A percentile compares a stretch with the other conserved stretches of the same genome.
These are phyloP conservation scores for Burhinus oedicnemus DNA, from an alignment of 2,113 vertebrate species.

Conservation along the genomic window DNA sequence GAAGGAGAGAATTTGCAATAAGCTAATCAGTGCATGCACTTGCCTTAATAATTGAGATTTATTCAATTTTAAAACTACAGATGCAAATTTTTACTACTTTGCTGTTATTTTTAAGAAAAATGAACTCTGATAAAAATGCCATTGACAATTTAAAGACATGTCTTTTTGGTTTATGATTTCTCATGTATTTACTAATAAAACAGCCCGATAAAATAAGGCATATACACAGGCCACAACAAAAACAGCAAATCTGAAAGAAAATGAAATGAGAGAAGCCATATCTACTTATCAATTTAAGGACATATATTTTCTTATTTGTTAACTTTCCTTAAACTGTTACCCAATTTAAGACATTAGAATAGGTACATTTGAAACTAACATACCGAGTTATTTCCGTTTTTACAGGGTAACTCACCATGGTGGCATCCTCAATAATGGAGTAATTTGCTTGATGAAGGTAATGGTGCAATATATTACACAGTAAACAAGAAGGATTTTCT, in stretches of 20 bases:
- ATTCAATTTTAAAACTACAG: neutral
- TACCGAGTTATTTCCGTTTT: neutral
- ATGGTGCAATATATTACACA: conserved; percentile 96
- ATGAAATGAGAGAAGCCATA: neutral
- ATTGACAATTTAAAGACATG: neutral
- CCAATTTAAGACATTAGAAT: neutral
- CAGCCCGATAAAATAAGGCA: neutral
- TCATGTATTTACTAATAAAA: neutral
- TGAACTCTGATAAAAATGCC: neutral
- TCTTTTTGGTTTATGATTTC: neutral
- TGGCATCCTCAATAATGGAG: conserved; percentile 94
- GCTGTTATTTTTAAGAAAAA: neutral
- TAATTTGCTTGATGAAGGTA: conserved; percentile 96
- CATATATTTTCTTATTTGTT: neutral
- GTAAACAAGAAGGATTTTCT: conserved; percentile 95
- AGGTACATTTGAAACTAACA: neutral
- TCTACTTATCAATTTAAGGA: neutral
- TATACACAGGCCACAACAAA: neutral
- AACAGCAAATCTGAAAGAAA: neutral
- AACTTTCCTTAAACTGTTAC: neutral
- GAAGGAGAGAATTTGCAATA: neutral
- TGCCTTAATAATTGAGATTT: neutral
- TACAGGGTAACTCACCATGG: conserved; percentile 83
- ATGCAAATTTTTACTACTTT: neutral
- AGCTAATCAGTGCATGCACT: neutral